Base-by-base conservation (phyloP, 2,113 vertebrate species). In the Rhombomys opimus region DNA sequence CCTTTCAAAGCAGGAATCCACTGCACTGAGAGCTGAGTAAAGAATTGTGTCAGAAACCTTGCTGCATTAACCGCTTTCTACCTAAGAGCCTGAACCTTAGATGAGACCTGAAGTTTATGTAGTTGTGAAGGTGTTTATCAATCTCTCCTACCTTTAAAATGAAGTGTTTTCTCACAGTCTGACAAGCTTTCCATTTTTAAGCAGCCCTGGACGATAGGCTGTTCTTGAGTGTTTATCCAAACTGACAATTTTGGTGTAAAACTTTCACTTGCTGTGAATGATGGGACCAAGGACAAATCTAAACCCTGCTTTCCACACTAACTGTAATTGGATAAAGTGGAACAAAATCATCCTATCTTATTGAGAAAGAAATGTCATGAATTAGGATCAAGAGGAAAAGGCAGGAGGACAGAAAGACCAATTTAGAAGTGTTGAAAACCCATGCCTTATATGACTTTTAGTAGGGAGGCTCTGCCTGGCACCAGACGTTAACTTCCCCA, bases 171-270 rank as follows among this genome's bases (percentile, higher is more conserved):
- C 35, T 90, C 2, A 12, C n/a, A 61, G 72, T 52, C 87, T 98
- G 97, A 91, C 92, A 96, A 97, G 41, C 82, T 94, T 97, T 95
- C 59, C 38, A 22, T 96, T 98, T 97, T 75, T 70, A 84, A 95
- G 96, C 90, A 91, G 54, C 30, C 38, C 10, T 41, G 14, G 89
- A 95, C 96, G 89, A 81, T 46, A 67, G 84, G 11, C 50, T 76
- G 32, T 63, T 96, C 30, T 38, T 97, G 65, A 81, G 52, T 52
- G 57, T 98, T 96, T 95, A 96, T 87, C 80, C 94, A 97, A 97
- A 97, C 85, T 72, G 80, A 4, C 94, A 94, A 82, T 80, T 97
- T 95, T 67, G 35, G 52, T 67, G 32, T 95, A 96, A 97, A 97
- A 1, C 77, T 95, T 88, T 95, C 59, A 96, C 81, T 96, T 95